phyloP scores from a whole-genome alignment of 2,113 vertebrate genomes.

The Daboia siamensis region DNA sequence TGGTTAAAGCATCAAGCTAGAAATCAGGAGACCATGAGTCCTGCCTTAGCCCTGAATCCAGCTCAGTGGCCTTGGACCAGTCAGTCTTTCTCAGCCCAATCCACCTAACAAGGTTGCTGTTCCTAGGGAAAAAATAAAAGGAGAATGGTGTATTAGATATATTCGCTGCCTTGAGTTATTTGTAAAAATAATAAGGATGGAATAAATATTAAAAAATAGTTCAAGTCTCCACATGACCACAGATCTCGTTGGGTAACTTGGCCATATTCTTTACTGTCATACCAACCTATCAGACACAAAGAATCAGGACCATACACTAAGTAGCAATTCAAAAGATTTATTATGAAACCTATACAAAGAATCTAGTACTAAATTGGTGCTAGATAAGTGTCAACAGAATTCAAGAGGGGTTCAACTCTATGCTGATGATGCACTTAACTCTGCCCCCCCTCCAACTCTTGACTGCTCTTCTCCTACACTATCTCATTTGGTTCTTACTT shows the following conservation, averaged over 20 bases:
- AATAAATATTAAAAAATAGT: neutral
- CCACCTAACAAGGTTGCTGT: neutral
- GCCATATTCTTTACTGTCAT: neutral
- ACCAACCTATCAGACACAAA: neutral
- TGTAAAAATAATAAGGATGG: too few species aligned
- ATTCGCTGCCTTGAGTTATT: neutral
- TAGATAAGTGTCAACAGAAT: too few species aligned
- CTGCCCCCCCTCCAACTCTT: too few species aligned
- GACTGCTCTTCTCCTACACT: too few species aligned
- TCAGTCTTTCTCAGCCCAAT: neutral
- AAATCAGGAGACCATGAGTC: neutral
- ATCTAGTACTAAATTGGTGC: too few species aligned
- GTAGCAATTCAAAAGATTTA: too few species aligned
- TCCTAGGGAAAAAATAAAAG: neutral
- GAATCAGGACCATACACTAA: too few species aligned
- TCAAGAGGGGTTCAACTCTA: too few species aligned
- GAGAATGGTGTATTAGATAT: neutral
- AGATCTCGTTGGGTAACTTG: neutral
- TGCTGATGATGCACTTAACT: too few species aligned
- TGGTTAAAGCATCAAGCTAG: neutral
- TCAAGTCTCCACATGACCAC: neutral
- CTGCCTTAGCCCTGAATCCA: neutral
- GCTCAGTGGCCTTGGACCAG: too few species aligned
- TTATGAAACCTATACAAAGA: too few species aligned
- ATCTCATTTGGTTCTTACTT: neutral